Percentiles rank a stretch among this genome's conserved stretches.
Conservation (phyloP, 2,113 vertebrate species). For the Pyxicephalus adspersus region DNA sequence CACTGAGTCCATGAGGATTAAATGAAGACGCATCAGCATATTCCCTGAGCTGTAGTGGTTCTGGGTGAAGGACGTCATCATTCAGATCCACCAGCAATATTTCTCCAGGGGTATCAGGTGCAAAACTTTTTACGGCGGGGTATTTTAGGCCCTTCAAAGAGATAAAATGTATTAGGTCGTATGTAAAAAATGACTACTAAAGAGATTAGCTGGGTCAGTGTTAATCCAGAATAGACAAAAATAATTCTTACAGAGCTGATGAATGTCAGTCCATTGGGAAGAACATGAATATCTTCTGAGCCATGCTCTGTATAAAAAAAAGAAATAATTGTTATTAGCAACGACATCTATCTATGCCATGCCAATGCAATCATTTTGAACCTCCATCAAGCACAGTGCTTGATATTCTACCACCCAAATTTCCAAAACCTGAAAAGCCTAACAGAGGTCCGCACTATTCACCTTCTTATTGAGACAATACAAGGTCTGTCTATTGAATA, state of each 20-base stretch:
- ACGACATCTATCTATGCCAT: too few species aligned
- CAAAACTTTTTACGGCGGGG: constrained; percentile 65
- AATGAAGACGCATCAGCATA: constrained; percentile 84
- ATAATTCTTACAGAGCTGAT: constrained; percentile 75
- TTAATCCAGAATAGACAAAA: not conserved
- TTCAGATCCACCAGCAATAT: constrained; percentile 83
- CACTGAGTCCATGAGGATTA: constrained; percentile 91
- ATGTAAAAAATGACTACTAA: too few species aligned
- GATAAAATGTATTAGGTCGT: not conserved
- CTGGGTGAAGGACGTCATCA: constrained; percentile 69
- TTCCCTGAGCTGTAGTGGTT: constrained; percentile 78
- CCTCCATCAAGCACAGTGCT: too few species aligned
- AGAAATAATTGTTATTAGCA: too few species aligned
- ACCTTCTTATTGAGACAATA: too few species aligned
- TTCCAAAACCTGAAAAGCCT: too few species aligned
- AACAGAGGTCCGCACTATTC: too few species aligned
- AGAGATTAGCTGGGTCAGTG: not conserved
- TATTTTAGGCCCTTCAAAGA: constrained; percentile 79
- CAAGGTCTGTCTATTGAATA: too few species aligned
- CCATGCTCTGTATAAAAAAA: constrained; percentile 66
- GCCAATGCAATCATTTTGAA: too few species aligned
- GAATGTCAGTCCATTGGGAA: constrained; percentile 78
- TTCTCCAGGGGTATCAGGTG: constrained; percentile 75
- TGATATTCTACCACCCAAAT: too few species aligned
- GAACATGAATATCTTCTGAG: constrained; percentile 80